Evolutionary conservation across 2,113 vertebrate genomes (phyloP).

Genomic region (Ageneiosus marmoratus): DNA sequence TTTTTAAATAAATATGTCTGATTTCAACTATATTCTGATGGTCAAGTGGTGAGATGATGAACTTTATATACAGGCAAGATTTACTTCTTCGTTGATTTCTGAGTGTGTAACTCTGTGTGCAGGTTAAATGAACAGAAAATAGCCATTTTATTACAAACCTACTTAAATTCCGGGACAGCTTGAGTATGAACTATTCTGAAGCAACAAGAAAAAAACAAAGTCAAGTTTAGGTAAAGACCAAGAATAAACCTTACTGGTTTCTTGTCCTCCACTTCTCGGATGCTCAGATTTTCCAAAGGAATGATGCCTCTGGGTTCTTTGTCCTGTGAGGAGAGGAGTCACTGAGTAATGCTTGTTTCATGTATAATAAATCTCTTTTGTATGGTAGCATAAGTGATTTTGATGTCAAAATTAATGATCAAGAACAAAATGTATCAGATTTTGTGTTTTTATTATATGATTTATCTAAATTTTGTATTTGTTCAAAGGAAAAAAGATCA

Average conservation of each 20-base stretch:
- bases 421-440: too few species aligned
- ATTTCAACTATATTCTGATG: neutral
- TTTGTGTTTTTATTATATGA: neutral
- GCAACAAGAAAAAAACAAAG: neutral
- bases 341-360: neutral
- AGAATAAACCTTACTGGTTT: slow-evolving; percentile 80
- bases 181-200: neutral
- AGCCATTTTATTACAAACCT: neutral
- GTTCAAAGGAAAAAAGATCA: neutral
- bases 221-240: neutral
- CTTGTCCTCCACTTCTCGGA: slow-evolving; percentile 96
- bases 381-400: neutral
- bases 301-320: slow-evolving; percentile 98
- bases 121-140: neutral
- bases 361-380: too few species aligned
- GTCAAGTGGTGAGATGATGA: too few species aligned
- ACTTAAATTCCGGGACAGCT: neutral
- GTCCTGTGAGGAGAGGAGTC: slow-evolving; percentile 72
- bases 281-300: slow-evolving; percentile 94
- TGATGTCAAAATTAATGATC: neutral
- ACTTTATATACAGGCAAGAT: too few species aligned
- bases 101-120: neutral
- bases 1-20: neutral
- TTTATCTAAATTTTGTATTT: neutral
- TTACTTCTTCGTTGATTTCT: neutral